A percentile compares a stretch with the other conserved stretches of the same genome.
These are phyloP conservation scores for Nannoperca obscura DNA, from an alignment of 2,797 vertebrate species.

Conservation along the genomic window DNA sequence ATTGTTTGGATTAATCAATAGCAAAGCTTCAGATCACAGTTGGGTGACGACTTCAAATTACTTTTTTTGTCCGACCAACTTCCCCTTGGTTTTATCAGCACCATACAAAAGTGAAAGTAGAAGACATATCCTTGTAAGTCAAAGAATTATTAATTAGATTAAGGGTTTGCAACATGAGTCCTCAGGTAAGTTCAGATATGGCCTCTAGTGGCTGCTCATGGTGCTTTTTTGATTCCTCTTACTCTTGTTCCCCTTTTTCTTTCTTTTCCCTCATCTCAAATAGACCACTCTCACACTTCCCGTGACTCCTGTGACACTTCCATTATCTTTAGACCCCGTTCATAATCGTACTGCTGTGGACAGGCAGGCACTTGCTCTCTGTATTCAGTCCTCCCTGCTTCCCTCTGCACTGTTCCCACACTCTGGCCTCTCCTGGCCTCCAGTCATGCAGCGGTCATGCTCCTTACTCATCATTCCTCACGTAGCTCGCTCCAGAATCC, in stretches of 20 bases:
- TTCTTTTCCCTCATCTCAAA: slow-evolving; percentile 6
- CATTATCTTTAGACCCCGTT: background rate
- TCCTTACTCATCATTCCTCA: slow-evolving; percentile 60
- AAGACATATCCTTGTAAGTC: background rate
- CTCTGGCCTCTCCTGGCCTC: slow-evolving; percentile 40
- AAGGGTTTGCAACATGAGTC: background rate
- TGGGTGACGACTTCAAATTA: background rate
- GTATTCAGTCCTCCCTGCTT: background rate
- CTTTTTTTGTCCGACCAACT: background rate
- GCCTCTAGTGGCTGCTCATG: background rate
- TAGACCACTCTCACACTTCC: slow-evolving; percentile 27
- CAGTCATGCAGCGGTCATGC: slow-evolving; percentile 57
- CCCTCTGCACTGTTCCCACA: slow-evolving; percentile 46
- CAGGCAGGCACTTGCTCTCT: background rate
- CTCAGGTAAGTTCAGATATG: background rate
- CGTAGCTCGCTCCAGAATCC: slow-evolving; percentile 46
- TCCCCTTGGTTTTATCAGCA: background rate
- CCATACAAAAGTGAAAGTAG: background rate
- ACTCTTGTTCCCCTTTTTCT: slow-evolving; percentile 17
- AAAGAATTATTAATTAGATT: background rate
- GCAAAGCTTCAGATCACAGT: background rate
- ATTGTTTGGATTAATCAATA: background rate
- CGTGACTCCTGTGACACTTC: no score
- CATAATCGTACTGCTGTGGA: background rate
- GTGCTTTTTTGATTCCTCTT: background rate